Conservation (phyloP, 2,888 invertebrate genomes). For the Drosophila borborema region DNA sequence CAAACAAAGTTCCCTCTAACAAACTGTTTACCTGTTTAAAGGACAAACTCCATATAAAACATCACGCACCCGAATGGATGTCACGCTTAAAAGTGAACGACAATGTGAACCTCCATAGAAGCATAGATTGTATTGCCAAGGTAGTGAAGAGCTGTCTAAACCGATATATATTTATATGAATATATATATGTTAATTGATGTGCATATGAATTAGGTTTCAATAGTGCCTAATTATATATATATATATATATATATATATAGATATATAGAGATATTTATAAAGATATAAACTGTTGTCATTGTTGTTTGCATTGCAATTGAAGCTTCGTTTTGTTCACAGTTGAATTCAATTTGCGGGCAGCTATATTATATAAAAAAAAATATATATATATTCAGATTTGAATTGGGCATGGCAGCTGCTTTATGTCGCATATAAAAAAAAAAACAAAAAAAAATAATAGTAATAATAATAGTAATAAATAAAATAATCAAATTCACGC, state of each 20-base stretch:
- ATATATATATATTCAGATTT: slow-evolving; percentile 2
- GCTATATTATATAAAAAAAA: background rate
- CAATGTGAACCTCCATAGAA: slow-evolving; percentile 89
- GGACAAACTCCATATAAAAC: slow-evolving; percentile 80
- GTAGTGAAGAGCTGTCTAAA: slow-evolving; percentile 50
- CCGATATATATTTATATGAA: background rate
- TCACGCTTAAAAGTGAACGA: slow-evolving; percentile 87
- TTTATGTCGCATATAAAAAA: slow-evolving; percentile 13
- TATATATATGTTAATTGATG: slow-evolving; percentile 39
- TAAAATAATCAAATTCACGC: slow-evolving; percentile 19
- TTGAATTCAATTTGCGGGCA: slow-evolving; percentile 15
- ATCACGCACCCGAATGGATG: slow-evolving; percentile 88
- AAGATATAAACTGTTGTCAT: slow-evolving; percentile 12
- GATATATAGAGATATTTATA: slow-evolving; percentile 12
- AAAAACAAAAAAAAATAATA: slow-evolving; percentile 11
- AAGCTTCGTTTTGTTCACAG: slow-evolving; percentile 1
- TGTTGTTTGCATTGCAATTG: slow-evolving; percentile 20
- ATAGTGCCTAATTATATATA: slow-evolving; percentile 16
- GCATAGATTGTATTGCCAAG: slow-evolving; percentile 90
- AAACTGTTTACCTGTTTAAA: slow-evolving; percentile 60
- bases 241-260: too few relatives aligned
- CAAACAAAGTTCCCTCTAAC: slow-evolving; percentile 19
- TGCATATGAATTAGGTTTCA: slow-evolving; percentile 35
- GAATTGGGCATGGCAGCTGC: slow-evolving; percentile 29
- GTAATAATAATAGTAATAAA: background rate